Evolutionary conservation across 1,140 invertebrate genomes (phyloP), one percentile per base, ranked within the genome.

Genomic region (Copidosoma floridanum): DNA sequence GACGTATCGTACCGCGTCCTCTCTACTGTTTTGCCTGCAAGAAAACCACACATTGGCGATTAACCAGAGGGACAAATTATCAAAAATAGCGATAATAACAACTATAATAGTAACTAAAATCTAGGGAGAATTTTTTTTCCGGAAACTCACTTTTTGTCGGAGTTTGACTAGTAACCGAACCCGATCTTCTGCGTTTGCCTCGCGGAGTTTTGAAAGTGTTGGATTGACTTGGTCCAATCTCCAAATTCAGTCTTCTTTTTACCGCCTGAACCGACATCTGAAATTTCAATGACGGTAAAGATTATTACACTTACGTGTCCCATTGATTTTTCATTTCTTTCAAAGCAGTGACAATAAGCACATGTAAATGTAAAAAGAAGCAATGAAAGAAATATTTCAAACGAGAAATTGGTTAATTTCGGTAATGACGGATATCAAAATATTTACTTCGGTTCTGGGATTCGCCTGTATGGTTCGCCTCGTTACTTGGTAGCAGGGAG

Each of bases 1-100:
- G 94, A 97, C 55, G 93, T 94, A 73, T 95, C 92, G 68, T 91
- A 91, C 52, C 93, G 80, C 57, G 85, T 83, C 73, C 83, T 82
- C 70, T 87, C 84, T 50, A 79, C 71, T 70, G 80, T 76, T 78
- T 86, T 86, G 75, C 76, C 71, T 80, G 67, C 12, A 70, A 26
- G 27, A 71, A 59, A 62, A 59, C n/a, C n/a, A n/a, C n/a, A 38
- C n/a, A n/a, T n/a, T n/a, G n/a, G n/a, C n/a, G n/a, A n/a, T n/a
- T n/a, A 6, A 32, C 27, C 26, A 57, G 3, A 58, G 29, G 0
- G 12, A 32, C 29, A 32, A 8, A 32, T 12, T 56, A 3, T 5
- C 47, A 50, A 40, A 37, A 21, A 12, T 16, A 32, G 6, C 12
- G 29, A 32, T 12, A 32, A 32, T 32, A 32, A 32, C 6, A 12